Conservation (phyloP, 2,797 vertebrate species). For the Alauda arvensis region DNA sequence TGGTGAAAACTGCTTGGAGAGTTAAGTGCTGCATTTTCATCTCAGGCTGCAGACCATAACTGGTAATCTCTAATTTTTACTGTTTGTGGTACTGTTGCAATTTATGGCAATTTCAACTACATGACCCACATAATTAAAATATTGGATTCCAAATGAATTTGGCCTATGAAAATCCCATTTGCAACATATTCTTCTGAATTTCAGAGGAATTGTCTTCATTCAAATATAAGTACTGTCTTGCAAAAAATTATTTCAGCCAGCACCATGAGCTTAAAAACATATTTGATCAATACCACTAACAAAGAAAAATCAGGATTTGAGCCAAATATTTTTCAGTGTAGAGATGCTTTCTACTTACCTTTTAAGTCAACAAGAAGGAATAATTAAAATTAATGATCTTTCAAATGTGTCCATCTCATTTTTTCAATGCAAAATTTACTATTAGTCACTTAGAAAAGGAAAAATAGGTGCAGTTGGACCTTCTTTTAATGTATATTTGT, state of each 20-base stretch:
- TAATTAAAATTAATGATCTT: not conserved
- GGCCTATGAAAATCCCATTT: not conserved
- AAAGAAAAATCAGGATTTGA: not conserved
- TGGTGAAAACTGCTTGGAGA: not conserved
- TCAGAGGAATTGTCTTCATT: not conserved
- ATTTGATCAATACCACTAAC: not conserved
- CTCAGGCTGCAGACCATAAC: not conserved
- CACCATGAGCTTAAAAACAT: not conserved
- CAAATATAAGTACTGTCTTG: not conserved
- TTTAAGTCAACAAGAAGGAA: not conserved
- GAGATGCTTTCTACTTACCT: not conserved
- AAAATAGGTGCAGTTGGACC: not conserved
- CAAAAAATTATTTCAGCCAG: not conserved
- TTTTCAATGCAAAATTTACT: not conserved
- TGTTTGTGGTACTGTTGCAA: not conserved
- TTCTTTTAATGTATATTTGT: not conserved
- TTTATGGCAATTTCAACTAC: slow-evolving; percentile 23
- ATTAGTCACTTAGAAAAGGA: not conserved
- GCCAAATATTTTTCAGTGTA: not conserved
- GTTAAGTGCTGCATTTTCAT: not conserved
- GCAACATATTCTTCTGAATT: not conserved
- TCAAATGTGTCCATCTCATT: not conserved
- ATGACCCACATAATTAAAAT: not conserved
- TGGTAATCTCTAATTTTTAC: not conserved
- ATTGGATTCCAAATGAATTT: not conserved